Base-by-base conservation (phyloP, 2,888 invertebrate species). In the Drosophila antonietae region DNA sequence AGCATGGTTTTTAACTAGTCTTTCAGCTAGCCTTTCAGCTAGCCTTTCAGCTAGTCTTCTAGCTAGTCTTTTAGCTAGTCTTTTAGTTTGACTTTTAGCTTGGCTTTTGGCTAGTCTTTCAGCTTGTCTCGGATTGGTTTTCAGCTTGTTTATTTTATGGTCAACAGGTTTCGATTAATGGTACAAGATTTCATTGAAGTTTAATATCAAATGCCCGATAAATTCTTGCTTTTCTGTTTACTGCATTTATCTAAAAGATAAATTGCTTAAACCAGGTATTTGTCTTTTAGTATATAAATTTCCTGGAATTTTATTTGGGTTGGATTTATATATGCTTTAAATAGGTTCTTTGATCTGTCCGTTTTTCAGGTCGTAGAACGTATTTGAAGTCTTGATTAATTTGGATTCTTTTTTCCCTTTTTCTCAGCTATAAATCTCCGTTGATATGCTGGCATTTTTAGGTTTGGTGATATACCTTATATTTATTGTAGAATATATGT, bases 101-200 rank as follows among this genome's bases (percentile, higher is more conserved):
- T 20, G 20, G 2, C 6, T 44, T 44, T 44, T 2, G 14, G 12
- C 20, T 23, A 7, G 28, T 0, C 12, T 33, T 51, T 51, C 14
- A 46, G 20, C 20, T 18, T 10, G 43, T 2, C 20, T 20, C 4
- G 20, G 1, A 2, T 44, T 41, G 44, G 4, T 3, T 47, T 49
- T 49, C 46, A 28, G 28, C 47, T 28, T 31, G 47, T 28, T 23
- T 20, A 20, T 20, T 52, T 52, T 15, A 35, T 35, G 35, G 35
- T 14, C 35, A 35, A 52, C 52, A 9, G 35, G 20, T 52, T 52
- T 52, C 35, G 52, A 52, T 52, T 52, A 20, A 20, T 18, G 33
- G 8, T 7, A 12, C 18, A 35, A 35, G 35, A 35, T 52, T 33
- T 52, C n/a, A 52, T 20, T 18, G 20, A 20, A 15, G 35, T 20